Base-by-base conservation (phyloP, 2,113 vertebrate genomes). In the Artemisiospiza belli region DNA sequence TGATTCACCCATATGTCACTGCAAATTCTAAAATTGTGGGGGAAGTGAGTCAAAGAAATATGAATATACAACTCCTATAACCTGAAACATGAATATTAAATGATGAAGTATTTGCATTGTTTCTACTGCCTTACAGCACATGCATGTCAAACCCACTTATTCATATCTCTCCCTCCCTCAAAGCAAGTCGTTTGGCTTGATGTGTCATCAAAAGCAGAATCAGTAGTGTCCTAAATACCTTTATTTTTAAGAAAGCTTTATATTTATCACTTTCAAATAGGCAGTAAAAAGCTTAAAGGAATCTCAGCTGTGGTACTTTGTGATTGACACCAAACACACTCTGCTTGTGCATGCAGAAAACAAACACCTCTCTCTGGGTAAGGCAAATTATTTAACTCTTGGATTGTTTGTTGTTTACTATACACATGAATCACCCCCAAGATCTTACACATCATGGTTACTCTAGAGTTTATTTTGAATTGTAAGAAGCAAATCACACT, bases 41-140 rank as follows among this genome's bases (percentile, higher is more conserved):
- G 93, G 88, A 93, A 93, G 75, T 61, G 84, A 97, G 95, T 95
- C 92, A 94, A 94, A 93, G 81, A 90, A 93, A 84, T 73, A 94
- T 27, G 93, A 95, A 94, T 92, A 89, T 83, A 91, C 87, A 88
- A 70, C 44, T 66, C 72, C 49, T 54, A 43, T 39, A 72, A 77
- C 83, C 94, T 89, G 46, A 92, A 94, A 95, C 1, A 19, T 89
- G 95, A 97, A 95, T 95, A 96, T 69, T 86, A 87, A 92, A 83
- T 17, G 10, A 87, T 80, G 55, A 95, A 96, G 69, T 83, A 90
- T 80, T 94, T 94, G 87, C 87, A 97, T 68, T 90, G 87, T 84
- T 89, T 92, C 87, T 64, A 49, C 16, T 90, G 86, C 95, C 92
- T 59, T 15, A 70, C 25, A 61, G 75, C 95, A 94, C 78, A 73